Evolutionary conservation across 2,797 vertebrate genomes (phyloP).

Genomic region (Agapornis canus): DNA sequence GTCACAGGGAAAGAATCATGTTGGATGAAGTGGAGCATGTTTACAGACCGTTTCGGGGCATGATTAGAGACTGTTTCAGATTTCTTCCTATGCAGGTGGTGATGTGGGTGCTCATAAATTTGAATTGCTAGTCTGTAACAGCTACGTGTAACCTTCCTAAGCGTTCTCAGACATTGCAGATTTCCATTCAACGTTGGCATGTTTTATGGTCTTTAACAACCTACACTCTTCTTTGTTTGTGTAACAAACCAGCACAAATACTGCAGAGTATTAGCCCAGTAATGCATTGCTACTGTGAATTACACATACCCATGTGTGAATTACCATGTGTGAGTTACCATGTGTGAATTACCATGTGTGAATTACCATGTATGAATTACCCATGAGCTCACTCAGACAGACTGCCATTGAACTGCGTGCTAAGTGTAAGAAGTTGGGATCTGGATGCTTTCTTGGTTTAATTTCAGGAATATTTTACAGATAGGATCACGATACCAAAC

Average conservation of each 20-base stretch:
- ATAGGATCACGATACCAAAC: neutral
- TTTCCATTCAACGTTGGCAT: neutral
- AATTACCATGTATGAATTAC: too few relatives aligned
- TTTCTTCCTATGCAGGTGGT: constrained; percentile 39
- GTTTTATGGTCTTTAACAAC: neutral
- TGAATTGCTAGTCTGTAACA: neutral
- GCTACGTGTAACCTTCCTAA: neutral
- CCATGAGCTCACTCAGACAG: neutral
- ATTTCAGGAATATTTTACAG: constrained; percentile 24
- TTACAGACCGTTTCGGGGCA: neutral
- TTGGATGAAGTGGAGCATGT: neutral
- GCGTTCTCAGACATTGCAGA: neutral
- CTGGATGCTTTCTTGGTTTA: constrained; percentile 5
- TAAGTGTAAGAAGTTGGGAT: constrained; percentile 1
- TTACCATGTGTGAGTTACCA: too few relatives aligned
- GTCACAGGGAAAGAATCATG: neutral
- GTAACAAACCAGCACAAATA: neutral
- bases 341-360: too few relatives aligned
- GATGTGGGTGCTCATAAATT: neutral
- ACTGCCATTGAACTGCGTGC: neutral
- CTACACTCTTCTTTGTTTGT: neutral
- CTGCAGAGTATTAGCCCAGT: neutral
- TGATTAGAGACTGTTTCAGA: neutral
- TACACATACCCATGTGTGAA: neutral
- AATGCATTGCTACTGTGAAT: neutral